phyloP scores from a whole-genome alignment of 2,113 vertebrate species.

The Pteropus alecto region DNA sequence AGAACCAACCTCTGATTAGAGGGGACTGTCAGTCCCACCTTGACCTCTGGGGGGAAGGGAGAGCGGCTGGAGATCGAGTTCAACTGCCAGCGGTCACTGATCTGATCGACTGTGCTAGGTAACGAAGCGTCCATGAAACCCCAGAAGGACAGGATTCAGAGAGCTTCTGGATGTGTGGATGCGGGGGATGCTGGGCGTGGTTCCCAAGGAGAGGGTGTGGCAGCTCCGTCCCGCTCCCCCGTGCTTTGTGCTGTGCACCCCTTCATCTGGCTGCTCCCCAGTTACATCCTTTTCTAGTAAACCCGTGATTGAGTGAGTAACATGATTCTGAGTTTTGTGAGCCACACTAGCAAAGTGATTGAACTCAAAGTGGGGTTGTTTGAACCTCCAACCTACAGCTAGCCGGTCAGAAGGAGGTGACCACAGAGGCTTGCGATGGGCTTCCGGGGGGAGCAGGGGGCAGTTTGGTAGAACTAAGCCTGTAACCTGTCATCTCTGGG shows the following conservation, averaged over 20 bases:
- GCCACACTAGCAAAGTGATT: neutral
- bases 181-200: neutral
- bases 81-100: neutral
- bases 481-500: neutral
- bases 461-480: neutral
- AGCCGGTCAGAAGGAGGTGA: neutral
- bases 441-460: neutral
- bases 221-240: rapidly evolving
- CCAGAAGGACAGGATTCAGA: neutral
- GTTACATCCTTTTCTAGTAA: too few relatives aligned
- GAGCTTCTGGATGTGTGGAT: neutral
- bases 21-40: neutral
- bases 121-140: neutral
- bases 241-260: neutral
- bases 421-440: neutral
- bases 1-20: neutral
- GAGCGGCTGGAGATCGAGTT: neutral
- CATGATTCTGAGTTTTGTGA: neutral
- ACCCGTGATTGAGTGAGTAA: neutral
- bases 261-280: neutral
- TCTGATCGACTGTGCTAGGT: neutral
- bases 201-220: neutral
- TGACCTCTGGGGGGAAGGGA: neutral
- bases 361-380: neutral
- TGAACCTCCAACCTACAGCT: neutral